phyloP scores from a whole-genome alignment of 2,113 vertebrate species.

The Calonectris borealis region DNA sequence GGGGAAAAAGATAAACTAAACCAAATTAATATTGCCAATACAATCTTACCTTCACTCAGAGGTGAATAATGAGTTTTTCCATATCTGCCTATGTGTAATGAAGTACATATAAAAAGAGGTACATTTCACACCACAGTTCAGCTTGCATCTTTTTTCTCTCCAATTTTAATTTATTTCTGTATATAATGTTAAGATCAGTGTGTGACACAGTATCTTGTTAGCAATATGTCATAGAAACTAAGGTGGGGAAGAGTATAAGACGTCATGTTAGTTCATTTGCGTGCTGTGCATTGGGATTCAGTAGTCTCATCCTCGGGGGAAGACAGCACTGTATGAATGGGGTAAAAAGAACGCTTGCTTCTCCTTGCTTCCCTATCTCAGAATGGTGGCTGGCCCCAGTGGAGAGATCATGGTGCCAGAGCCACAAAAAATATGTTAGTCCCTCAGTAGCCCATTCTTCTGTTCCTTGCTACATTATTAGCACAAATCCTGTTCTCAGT shows the following conservation, averaged over 20 bases:
- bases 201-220: background rate
- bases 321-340: background rate
- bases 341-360: background rate
- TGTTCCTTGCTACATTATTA: background rate
- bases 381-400: background rate
- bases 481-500: background rate
- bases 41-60: background rate
- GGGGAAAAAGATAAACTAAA: background rate
- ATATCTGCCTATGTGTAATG: background rate
- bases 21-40: background rate
- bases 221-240: background rate
- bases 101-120: background rate
- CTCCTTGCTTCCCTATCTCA: background rate
- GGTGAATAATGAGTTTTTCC: background rate
- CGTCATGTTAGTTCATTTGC: background rate
- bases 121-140: background rate
- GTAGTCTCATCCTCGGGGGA: background rate
- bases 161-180: background rate
- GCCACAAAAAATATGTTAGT: background rate
- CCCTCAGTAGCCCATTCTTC: background rate
- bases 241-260: background rate
- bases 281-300: background rate
- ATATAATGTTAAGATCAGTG: background rate
- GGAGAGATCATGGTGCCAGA: background rate
- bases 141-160: background rate